phyloP scores from a whole-genome alignment of 2,113 vertebrate genomes.

The Fregetta grallaria region DNA sequence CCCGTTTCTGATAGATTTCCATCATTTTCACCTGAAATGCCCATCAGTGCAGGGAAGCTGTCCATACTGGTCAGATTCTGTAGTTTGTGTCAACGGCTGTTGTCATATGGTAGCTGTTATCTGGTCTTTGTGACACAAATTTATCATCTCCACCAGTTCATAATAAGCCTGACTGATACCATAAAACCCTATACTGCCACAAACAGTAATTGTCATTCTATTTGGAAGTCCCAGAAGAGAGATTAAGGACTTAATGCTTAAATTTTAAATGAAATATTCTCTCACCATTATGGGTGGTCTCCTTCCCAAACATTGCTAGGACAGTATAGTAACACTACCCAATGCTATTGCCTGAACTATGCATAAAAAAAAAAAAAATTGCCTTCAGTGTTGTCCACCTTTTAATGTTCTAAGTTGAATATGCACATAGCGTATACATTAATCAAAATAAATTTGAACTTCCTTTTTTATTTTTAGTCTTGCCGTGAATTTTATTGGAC shows the following conservation, averaged over 20 bases:
- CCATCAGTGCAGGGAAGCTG: not conserved
- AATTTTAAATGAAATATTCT: constrained; percentile 38
- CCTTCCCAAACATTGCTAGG: not conserved
- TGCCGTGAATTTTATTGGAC: constrained; percentile 10
- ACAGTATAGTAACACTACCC: not conserved
- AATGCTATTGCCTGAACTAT: not conserved
- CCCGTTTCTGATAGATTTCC: not conserved
- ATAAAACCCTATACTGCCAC: not conserved
- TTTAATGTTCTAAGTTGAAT: not conserved
- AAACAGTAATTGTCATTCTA: not conserved
- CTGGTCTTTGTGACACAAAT: constrained; percentile 25
- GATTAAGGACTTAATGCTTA: constrained; percentile 31
- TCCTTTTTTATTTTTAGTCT: constrained; percentile 26
- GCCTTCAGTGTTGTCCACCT: not conserved
- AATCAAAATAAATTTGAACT: constrained; percentile 15
- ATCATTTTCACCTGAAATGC: not conserved
- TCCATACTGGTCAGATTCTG: not conserved
- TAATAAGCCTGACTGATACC: not conserved
- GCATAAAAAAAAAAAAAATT: not conserved
- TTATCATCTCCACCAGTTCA: not conserved
- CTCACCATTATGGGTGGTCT: constrained; percentile 52
- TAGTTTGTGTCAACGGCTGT: not conserved
- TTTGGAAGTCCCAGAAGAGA: not conserved
- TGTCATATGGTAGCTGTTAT: not conserved
- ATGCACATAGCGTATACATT: not conserved